phyloP scores from a whole-genome alignment of 1,140 invertebrate species.

The Drosophila ogumai region DNA sequence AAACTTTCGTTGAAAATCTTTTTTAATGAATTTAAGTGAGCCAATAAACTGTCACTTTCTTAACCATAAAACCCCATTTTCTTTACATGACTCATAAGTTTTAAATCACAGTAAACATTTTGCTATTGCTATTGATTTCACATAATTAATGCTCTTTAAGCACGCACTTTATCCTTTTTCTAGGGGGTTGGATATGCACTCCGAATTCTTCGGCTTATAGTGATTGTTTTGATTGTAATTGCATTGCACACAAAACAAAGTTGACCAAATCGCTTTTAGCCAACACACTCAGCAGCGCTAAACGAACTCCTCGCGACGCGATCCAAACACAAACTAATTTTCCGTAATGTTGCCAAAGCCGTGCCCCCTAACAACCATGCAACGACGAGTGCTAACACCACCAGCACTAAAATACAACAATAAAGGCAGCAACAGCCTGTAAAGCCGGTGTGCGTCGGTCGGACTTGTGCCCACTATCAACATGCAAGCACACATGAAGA shows the following conservation, averaged over 20 bases:
- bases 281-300: conserved; percentile 13
- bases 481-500: conserved; percentile 38
- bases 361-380: conserved; percentile 74
- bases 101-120: not conserved
- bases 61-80: not conserved
- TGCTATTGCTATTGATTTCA: not conserved
- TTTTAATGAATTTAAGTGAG: not conserved
- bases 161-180: conserved; percentile 30
- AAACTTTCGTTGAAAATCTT: not conserved
- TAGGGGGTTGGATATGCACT: not conserved
- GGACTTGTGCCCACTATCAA: conserved; percentile 58
- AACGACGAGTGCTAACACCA: conserved; percentile 40
- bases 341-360: conserved; percentile 79
- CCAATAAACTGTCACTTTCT: conserved; percentile 6
- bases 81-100: conserved; percentile 11
- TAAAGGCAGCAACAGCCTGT: conserved; percentile 75
- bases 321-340: conserved; percentile 81
- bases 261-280: conserved; percentile 20
- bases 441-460: conserved; percentile 76
- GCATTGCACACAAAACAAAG: conserved; percentile 30
- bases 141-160: not conserved
- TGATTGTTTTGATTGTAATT: conserved; percentile 10
- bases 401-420: conserved; percentile 40
- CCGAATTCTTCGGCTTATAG: not conserved
- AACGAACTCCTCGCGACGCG: conserved; percentile 64